phyloP scores from a whole-genome alignment of 2,888 invertebrate species.

The Drosophila paramelanica region DNA sequence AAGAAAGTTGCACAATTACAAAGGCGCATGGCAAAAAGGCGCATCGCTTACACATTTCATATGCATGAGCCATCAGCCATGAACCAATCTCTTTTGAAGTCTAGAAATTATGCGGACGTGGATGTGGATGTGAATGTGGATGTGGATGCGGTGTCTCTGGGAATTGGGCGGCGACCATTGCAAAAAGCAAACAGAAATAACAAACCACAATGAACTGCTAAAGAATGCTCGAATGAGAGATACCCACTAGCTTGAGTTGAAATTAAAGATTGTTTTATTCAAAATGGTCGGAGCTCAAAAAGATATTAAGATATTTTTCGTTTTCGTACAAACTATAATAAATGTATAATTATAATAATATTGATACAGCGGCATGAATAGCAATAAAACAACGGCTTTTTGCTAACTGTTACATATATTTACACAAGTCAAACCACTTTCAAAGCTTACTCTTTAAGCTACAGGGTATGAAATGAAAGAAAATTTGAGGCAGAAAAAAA shows the following conservation, averaged over 20 bases:
- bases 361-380: too few species aligned
- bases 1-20: constrained; percentile 78
- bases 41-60: constrained; percentile 58
- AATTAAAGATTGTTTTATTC: too few species aligned
- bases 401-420: not conserved
- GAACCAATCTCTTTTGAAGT: constrained; percentile 70
- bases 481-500: not conserved
- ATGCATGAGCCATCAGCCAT: constrained; percentile 65
- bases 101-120: constrained; percentile 45
- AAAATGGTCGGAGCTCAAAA: too few species aligned
- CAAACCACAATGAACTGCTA: not conserved
- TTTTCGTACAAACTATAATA: too few species aligned
- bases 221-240: not conserved
- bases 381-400: not conserved
- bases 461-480: constrained; percentile 29
- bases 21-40: constrained; percentile 51
- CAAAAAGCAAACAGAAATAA: constrained; percentile 2
- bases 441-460: not conserved
- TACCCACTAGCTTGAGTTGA: constrained; percentile 4
- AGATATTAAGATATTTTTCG: too few species aligned
- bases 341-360: too few species aligned
- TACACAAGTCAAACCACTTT: too few species aligned
- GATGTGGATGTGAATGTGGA: constrained; percentile 20
- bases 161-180: constrained; percentile 64
- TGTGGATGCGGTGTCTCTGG: constrained; percentile 23